Evolutionary conservation across 2,113 vertebrate genomes (phyloP).

Genomic region (Camelus dromedarius): DNA sequence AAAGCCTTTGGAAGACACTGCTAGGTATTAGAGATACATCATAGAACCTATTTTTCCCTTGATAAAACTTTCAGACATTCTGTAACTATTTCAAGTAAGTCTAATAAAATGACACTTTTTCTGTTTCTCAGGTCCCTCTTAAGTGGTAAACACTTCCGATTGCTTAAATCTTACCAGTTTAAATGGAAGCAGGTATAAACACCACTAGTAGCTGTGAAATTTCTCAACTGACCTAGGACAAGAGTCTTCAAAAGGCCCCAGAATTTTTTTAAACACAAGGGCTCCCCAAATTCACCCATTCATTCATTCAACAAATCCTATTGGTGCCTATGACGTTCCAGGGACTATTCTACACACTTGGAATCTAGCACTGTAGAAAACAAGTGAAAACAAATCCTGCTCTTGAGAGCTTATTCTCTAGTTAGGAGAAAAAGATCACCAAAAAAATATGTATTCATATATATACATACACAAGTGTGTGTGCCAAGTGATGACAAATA

Average conservation of each 20-base stretch:
- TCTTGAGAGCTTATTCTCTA: neutral
- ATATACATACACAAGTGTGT: neutral
- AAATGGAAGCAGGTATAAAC: neutral
- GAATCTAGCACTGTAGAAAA: neutral
- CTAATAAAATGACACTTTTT: neutral
- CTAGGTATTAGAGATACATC: neutral
- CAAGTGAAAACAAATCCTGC: neutral
- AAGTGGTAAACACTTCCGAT: neutral
- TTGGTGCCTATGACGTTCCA: neutral
- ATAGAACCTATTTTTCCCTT: neutral
- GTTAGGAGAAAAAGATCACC: neutral
- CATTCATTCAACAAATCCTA: neutral
- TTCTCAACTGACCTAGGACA: neutral
- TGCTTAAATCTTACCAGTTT: neutral
- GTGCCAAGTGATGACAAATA: neutral
- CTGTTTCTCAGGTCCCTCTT: neutral
- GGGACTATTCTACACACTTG: neutral
- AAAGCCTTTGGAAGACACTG: neutral
- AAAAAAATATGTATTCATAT: too few relatives aligned
- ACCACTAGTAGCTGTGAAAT: neutral
- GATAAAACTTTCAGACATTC: neutral
- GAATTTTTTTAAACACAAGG: neutral
- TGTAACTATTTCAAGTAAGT: neutral
- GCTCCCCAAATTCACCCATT: neutral
- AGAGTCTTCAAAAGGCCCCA: neutral